These are phyloP conservation scores for Onychostruthus taczanowskii DNA, from an alignment of 2,113 vertebrate species.

Conservation along the genomic window DNA sequence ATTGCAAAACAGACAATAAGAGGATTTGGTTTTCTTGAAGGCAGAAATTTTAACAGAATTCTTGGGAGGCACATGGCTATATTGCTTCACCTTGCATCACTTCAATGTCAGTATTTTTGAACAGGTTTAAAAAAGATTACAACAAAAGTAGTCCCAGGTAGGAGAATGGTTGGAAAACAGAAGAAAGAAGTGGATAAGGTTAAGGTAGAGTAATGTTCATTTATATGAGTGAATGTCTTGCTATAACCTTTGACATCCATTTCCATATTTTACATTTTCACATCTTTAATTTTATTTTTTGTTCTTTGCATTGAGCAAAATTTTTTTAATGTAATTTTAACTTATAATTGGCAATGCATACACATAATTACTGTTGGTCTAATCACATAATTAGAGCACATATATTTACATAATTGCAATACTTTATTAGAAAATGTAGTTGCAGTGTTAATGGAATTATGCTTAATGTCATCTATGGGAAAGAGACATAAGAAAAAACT, in stretches of 20 bases:
- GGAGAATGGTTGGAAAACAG: neutral
- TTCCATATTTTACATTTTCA: constrained; percentile 10
- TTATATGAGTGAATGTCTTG: neutral
- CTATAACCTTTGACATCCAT: neutral
- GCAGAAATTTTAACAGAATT: neutral
- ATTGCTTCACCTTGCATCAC: neutral
- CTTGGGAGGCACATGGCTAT: neutral
- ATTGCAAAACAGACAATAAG: neutral
- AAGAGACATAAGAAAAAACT: neutral
- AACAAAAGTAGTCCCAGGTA: neutral
- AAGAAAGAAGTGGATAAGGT: neutral
- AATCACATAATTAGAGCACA: constrained; percentile 34
- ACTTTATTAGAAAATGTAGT: constrained; percentile 13
- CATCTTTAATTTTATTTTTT: neutral
- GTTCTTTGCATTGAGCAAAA: neutral
- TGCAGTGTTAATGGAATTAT: constrained; percentile 2
- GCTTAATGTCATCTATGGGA: neutral
- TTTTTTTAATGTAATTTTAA: neutral
- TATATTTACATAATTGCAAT: constrained; percentile 42
- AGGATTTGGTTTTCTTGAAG: neutral
- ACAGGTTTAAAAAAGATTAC: neutral
- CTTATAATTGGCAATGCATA: constrained; percentile 12
- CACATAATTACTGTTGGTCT: constrained; percentile 8
- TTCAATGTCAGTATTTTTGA: neutral
- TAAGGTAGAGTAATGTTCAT: neutral